Percentiles rank a stretch among this genome's conserved stretches.
phyloP scores from a whole-genome alignment of 2,113 vertebrate genomes.

The Thinocorus orbignyianus region DNA sequence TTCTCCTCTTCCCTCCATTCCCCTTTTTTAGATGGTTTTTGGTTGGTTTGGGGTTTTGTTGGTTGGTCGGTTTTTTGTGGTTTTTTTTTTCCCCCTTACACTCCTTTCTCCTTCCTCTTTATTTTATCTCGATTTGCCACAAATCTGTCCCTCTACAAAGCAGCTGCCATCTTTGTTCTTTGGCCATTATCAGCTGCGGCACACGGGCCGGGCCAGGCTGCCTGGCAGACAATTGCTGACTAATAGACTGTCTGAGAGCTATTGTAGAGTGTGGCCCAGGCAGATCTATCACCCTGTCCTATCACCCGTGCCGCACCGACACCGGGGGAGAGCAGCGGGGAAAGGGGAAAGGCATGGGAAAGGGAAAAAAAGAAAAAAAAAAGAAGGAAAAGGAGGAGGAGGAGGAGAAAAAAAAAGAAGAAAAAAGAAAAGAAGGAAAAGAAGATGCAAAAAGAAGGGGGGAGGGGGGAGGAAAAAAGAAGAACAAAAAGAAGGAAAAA shows the following conservation, averaged over 20 bases:
- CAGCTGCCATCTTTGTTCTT: constrained; percentile 82
- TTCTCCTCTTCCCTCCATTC: background rate
- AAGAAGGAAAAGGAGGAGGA: fast-evolving
- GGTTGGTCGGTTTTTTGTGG: too few relatives aligned
- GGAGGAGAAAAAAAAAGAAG: background rate
- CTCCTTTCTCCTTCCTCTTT: constrained; percentile 71
- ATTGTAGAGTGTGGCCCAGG: constrained; percentile 66
- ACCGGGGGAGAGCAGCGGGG: background rate
- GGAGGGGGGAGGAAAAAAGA: too few relatives aligned
- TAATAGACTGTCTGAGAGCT: constrained; percentile 74
- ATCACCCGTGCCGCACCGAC: constrained; percentile 40
- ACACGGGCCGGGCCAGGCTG: constrained; percentile 57
- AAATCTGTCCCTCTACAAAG: constrained; percentile 72
- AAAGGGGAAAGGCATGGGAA: background rate
- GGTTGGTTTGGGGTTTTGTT: too few relatives aligned
- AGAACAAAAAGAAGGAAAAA: fast-evolving
- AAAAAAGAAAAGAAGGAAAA: fast-evolving
- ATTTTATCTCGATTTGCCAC: constrained; percentile 80
- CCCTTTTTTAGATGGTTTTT: background rate
- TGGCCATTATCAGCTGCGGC: constrained; percentile 74
- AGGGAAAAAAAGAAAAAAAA: background rate
- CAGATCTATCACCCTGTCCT: constrained; percentile 68
- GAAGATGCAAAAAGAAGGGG: fast-evolving
- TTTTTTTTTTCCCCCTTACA: background rate
- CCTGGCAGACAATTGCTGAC: constrained; percentile 73